Evolutionary conservation across 2,888 invertebrate genomes (phyloP), one percentile per base, ranked within the genome.

Genomic region (Podabrus alpinus): DNA sequence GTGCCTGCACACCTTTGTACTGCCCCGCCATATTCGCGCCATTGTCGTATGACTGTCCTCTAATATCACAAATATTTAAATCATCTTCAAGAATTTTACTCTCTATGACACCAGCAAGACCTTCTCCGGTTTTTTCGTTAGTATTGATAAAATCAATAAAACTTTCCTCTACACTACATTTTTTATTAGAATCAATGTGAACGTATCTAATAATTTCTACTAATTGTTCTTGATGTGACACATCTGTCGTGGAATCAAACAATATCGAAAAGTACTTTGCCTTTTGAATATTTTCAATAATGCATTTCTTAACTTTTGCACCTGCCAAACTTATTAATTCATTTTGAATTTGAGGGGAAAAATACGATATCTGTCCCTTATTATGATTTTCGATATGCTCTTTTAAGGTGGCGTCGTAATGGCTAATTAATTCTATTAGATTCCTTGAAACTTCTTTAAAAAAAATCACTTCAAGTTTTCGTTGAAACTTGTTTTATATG

Each of bases 41-140:
- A 71, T 74, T 74, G 25, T 74, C 71, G 25, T 73, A 73, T 64
- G 66, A 69, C 59, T 73, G 64, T 66, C 11, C 69, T 69, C 66
- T 69, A 59, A 71, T 71, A 73, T 69, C 59, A 9, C 5, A 15
- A 5, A 73, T 62, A 73, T 71, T 11, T 24, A 74, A 74, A 11
- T 61, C 70, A 59, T 74, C 74, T 24, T n/a, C 69, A 60, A 24
- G 21, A 62, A 74, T 19, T 59, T 74, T 70, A 17, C 66, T 29
- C 17, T 59, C 67, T 9, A 66, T 74, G n/a, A 71, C 62, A 16
- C 61, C 61, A 3, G 62, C 13, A 21, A 69, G 4, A 15, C 62
- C 25, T 24, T 71, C 70, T 16, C 72, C 71, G 21, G 59, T 71
- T 71, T 74, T 71, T 45, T 68, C 61, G 45, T 60, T 2, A 17